phyloP scores from a whole-genome alignment of 2,888 invertebrate species.

The Graphium colonna region DNA sequence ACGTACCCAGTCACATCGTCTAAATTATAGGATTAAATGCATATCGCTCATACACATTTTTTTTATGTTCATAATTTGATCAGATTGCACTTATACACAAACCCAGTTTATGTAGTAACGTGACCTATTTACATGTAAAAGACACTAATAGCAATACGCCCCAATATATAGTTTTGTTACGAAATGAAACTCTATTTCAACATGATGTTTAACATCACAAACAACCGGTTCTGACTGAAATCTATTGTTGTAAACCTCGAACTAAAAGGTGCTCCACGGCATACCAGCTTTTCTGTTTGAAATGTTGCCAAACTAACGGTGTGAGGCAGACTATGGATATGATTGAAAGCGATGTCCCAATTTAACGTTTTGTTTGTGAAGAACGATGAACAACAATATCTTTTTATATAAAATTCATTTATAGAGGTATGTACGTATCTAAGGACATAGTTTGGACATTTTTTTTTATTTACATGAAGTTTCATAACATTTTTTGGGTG shows the following conservation, averaged over 20 bases:
- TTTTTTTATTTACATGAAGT: too few relatives aligned
- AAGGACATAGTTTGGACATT: too few relatives aligned
- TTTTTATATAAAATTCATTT: background rate
- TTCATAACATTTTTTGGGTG: too few relatives aligned
- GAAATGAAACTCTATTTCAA: background rate
- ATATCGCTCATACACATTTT: too few relatives aligned
- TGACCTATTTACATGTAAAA: too few relatives aligned
- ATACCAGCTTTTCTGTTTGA: background rate
- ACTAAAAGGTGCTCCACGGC: background rate
- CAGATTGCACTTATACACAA: too few relatives aligned
- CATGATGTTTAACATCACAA: background rate
- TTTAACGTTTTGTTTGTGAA: background rate
- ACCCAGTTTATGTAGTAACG: too few relatives aligned
- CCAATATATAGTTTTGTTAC: background rate
- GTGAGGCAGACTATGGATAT: background rate
- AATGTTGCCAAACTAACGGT: background rate
- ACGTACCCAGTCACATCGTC: too few relatives aligned
- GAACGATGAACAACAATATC: background rate
- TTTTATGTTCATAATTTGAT: too few relatives aligned
- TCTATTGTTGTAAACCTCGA: background rate
- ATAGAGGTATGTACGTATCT: too few relatives aligned
- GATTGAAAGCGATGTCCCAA: background rate
- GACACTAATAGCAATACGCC: too few relatives aligned
- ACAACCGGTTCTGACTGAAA: background rate
- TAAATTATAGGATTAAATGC: too few relatives aligned